These are phyloP conservation scores for Poeciliopsis turneri DNA, from an alignment of 2,797 vertebrate species.

Conservation along the genomic window DNA sequence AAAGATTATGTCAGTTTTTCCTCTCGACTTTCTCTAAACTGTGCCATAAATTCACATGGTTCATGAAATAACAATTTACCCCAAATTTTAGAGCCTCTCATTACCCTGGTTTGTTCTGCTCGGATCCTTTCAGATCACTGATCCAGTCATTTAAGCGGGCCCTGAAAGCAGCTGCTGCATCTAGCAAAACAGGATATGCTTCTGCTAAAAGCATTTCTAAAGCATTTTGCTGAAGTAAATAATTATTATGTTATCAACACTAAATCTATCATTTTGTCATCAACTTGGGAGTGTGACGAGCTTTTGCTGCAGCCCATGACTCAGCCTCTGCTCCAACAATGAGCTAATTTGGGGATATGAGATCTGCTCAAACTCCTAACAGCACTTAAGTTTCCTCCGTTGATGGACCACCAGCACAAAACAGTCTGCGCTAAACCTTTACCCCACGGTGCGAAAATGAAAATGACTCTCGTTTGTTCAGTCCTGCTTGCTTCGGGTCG, in stretches of 20 bases:
- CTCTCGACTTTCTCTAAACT: slow-evolving; percentile 45
- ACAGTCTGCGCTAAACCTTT: slow-evolving; percentile 64
- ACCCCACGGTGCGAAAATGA: slow-evolving; percentile 67
- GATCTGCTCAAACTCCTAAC: slow-evolving; percentile 54
- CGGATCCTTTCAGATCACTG: slow-evolving; percentile 49
- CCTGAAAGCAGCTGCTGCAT: slow-evolving; percentile 41
- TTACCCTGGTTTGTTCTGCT: slow-evolving; percentile 39
- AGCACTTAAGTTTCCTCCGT: slow-evolving; percentile 56
- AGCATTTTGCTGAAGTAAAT: slow-evolving; percentile 22
- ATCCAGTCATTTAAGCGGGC: slow-evolving; percentile 39
- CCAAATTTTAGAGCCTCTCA: slow-evolving; percentile 23
- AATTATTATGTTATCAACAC: slow-evolving; percentile 29
- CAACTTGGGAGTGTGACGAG: slow-evolving; percentile 24
- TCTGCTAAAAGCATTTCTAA: slow-evolving; percentile 16
- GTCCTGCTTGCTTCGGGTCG: slow-evolving; percentile 62
- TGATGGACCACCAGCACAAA: slow-evolving; percentile 62
- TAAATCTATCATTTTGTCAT: slow-evolving; percentile 37
- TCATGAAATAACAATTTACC: slow-evolving; percentile 48
- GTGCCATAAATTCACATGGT: slow-evolving; percentile 37
- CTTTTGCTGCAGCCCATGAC: slow-evolving; percentile 30
- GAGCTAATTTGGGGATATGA: slow-evolving; percentile 59
- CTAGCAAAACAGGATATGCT: slow-evolving; percentile 8
- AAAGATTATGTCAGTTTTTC: slow-evolving; percentile 23
- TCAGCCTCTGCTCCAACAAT: slow-evolving; percentile 29
- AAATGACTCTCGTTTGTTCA: slow-evolving; percentile 64